Evolutionary conservation across 2,888 invertebrate species (phyloP), one percentile per base, ranked within the genome.

Genomic region (Piscicola geometra): DNA sequence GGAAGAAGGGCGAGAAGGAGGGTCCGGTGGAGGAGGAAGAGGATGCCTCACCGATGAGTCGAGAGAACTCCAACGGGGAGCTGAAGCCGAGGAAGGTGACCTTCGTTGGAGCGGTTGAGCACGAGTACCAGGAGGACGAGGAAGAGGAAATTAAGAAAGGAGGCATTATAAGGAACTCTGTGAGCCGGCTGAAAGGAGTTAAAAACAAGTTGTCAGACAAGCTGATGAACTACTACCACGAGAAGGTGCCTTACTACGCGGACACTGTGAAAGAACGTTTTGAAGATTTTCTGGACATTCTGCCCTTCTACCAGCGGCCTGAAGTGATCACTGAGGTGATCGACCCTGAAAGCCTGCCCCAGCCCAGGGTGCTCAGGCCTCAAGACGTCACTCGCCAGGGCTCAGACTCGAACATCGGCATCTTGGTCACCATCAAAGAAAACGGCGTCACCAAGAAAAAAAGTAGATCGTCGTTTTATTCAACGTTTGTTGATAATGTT

Each of bases 141-240:
- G 60, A 18, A 18, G 25, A 21, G 21, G n/a, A 5, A 3, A 56
- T 3, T 18, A 56, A 25, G 3, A 56, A 25, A 5, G n/a, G n/a
- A 18, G 25, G 60, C 25, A 25, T 56, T 25, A 5, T 56, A 25
- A n/a, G 60, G 5, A 25, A 5, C 3, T 25, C 60, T 56, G 60
- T 56, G 21, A n/a, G 25, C 9, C 21, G 3, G 25, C 21, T 56
- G 5, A 56, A 56, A 5, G n/a, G n/a, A 5, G 60, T 21, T 3
- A 56, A 56, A 56, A 56, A 56, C n/a, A 18, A 25, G n/a, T 3
- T 56, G 3, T 25, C 60, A 5, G 60, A 56, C 25, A 56, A 56
- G 60, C 25, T 56, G n/a, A 21, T 21, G 5, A 56, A 56, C 60
- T 56, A 56, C 60, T 56, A 56, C n/a, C 41, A 41, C 41, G 60